A percentile compares a stretch with the other conserved stretches of the same genome.
phyloP scores from a whole-genome alignment of 2,113 vertebrate species.

The Protomyctophum bolini region DNA sequence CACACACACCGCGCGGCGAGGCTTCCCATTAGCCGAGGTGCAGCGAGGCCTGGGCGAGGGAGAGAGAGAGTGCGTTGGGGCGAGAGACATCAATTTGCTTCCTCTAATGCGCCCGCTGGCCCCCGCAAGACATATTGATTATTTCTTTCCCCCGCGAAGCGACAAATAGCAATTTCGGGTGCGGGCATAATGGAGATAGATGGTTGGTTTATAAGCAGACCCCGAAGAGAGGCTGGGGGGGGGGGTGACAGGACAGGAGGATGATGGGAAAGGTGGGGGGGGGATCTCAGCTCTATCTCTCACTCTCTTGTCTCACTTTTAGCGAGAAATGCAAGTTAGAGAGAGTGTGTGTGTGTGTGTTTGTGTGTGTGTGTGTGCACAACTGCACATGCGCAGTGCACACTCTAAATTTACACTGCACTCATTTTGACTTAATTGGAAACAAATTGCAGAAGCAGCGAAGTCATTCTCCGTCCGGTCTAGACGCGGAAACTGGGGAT shows the following conservation, averaged over 20 bases:
- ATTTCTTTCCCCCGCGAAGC: constrained; percentile 80
- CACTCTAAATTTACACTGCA: too few species aligned
- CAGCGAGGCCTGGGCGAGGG: constrained; percentile 69
- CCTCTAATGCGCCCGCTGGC: constrained; percentile 79
- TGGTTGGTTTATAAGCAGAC: constrained; percentile 79
- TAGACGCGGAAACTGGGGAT: too few species aligned
- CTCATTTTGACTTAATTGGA: too few species aligned
- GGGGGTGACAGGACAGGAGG: neutral
- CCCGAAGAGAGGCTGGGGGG: constrained; percentile 75
- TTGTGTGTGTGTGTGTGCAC: too few species aligned
- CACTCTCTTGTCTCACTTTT: constrained; percentile 5
- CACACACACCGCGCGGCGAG: constrained; percentile 40
- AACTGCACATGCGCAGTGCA: too few species aligned
- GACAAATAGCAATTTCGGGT: constrained; percentile 80
- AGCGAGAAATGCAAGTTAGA: neutral
- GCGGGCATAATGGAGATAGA: constrained; percentile 81
- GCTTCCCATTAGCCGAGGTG: constrained; percentile 76
- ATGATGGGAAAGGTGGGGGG: neutral
- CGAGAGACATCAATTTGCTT: constrained; percentile 83
- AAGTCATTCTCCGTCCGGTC: too few species aligned
- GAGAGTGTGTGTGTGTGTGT: too few species aligned
- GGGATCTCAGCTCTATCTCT: neutral
- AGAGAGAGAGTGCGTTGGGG: constrained; percentile 62
- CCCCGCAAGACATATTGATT: constrained; percentile 82
- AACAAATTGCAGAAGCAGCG: too few species aligned